Conservation (phyloP, 2,113 vertebrate species). For the Toxostoma redivivum region DNA sequence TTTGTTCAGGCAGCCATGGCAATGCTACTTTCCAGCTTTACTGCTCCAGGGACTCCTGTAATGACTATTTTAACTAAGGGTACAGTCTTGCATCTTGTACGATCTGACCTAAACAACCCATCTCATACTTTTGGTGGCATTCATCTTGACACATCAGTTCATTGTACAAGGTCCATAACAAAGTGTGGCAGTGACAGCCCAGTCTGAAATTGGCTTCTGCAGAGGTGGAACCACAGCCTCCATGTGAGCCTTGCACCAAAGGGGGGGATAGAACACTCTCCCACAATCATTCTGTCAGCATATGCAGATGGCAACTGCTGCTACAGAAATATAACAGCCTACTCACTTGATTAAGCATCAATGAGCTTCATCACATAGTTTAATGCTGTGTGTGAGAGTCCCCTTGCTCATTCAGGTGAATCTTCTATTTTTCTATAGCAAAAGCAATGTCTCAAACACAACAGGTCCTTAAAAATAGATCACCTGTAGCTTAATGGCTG, state of each 20-base stretch:
- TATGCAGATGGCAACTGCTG: neutral
- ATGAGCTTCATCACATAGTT: neutral
- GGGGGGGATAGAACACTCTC: neutral
- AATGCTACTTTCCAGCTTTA: neutral
- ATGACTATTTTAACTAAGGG: neutral
- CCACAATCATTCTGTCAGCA: neutral
- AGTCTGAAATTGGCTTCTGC: neutral
- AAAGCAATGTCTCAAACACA: neutral
- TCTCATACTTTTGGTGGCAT: neutral
- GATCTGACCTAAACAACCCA: neutral
- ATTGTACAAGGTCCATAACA: neutral
- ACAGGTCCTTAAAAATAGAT: neutral
- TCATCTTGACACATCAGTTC: neutral
- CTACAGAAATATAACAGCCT: neutral
- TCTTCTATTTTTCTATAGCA: neutral
- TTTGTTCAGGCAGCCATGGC: neutral
- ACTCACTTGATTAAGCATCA: neutral
- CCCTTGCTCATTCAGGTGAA: neutral
- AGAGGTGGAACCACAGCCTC: neutral
- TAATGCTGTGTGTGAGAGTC: neutral
- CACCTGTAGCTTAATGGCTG: neutral
- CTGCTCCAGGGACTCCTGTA: neutral
- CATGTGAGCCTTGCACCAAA: fast-evolving
- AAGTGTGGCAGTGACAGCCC: neutral
- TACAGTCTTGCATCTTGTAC: neutral